Conservation (phyloP, 2,113 vertebrate genomes). For the Abramis brama region DNA sequence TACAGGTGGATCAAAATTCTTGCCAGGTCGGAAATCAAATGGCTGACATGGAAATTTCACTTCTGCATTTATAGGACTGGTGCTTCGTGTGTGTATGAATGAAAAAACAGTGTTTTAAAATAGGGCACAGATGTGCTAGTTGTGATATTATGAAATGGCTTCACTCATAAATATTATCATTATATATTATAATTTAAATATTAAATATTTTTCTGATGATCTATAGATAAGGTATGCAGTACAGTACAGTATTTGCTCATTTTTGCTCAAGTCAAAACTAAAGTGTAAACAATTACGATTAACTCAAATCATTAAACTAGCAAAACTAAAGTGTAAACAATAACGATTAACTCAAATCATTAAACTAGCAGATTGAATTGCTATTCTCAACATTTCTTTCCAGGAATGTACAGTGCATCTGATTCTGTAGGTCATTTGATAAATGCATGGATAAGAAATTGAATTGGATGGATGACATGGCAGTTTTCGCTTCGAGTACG, state of each 20-base stretch:
- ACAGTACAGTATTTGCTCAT: background rate
- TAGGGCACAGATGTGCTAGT: background rate
- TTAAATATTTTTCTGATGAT: background rate
- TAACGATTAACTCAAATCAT: background rate
- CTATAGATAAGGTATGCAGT: background rate
- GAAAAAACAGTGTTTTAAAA: background rate
- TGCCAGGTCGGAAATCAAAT: constrained; percentile 10
- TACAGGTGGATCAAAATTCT: background rate
- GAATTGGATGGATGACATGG: background rate
- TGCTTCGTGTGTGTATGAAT: background rate
- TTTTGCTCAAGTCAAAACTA: background rate
- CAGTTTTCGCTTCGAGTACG: background rate
- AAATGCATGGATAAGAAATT: background rate
- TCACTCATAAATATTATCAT: background rate
- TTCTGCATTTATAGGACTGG: background rate
- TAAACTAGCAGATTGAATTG: background rate
- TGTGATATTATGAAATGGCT: background rate
- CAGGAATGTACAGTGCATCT: background rate
- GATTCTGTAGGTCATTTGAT: background rate
- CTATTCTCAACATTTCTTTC: background rate
- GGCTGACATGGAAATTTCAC: background rate
- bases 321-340: background rate
- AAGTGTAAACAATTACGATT: background rate
- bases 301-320: background rate
- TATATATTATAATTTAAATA: too few species aligned